Evolutionary conservation across 2,113 vertebrate genomes (phyloP).

Genomic region (Erythrolamprus reginae): DNA sequence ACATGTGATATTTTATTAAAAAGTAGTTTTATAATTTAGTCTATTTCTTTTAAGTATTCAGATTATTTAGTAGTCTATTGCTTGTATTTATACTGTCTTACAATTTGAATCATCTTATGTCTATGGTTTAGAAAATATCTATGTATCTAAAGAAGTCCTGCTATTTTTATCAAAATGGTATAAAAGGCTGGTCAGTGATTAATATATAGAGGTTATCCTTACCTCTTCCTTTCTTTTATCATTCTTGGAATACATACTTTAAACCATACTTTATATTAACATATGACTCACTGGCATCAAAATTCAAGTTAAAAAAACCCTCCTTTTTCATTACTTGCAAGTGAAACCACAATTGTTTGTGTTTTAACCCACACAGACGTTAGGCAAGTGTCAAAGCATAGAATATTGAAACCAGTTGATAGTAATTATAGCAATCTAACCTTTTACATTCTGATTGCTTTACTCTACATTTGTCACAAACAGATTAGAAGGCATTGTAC

Average conservation of each 20-base stretch:
- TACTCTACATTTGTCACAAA: slow-evolving; percentile 34
- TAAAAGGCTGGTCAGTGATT: neutral
- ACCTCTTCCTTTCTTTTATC: neutral
- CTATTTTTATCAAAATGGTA: neutral
- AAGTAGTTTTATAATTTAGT: neutral
- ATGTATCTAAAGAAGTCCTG: neutral
- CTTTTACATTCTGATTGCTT: slow-evolving; percentile 37
- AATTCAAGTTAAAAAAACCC: neutral
- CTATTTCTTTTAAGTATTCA: neutral
- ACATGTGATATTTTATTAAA: neutral
- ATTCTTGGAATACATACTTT: slow-evolving; percentile 19
- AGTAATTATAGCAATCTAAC: slow-evolving; percentile 50
- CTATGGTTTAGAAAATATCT: neutral
- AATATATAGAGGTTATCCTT: neutral
- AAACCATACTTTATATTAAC: neutral
- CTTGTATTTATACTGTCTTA: neutral
- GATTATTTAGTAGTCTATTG: neutral
- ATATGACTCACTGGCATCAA: neutral
- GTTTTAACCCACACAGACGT: neutral
- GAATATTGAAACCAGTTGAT: slow-evolving; percentile 44
- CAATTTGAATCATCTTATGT: neutral
- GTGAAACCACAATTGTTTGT: neutral
- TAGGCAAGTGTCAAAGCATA: slow-evolving; percentile 27
- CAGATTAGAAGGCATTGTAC: slow-evolving; percentile 26
- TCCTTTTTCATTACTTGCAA: slow-evolving; percentile 37